A percentile compares a stretch with the other conserved stretches of the same genome.
Evolutionary conservation across 30 jellyfish, hydroid and myxozoan genomes (phyloP).

Genomic region (Turritopsis rubra): DNA sequence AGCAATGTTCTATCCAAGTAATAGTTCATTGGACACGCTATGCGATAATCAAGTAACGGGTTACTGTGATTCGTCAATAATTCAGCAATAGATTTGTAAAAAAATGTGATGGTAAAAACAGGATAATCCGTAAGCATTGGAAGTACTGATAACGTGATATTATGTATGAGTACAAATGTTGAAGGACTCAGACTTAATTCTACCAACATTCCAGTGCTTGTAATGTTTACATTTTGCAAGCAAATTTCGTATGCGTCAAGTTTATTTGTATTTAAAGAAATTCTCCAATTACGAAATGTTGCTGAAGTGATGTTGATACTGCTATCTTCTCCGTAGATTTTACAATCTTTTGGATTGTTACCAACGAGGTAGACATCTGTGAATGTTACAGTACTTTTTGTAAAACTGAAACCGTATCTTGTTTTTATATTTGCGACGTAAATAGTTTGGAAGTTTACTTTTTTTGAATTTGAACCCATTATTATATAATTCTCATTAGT

Average conservation of each 20-base stretch:
- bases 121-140: background rate
- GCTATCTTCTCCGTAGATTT: background rate
- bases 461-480: background rate
- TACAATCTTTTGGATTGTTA: background rate
- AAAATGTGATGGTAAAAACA: background rate
- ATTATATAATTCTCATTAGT: background rate
- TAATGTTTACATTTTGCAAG: background rate
- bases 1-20: background rate
- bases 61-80: too few species aligned
- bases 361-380: background rate
- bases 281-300: background rate
- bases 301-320: background rate
- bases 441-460: too few species aligned
- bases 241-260: background rate
- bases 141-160: background rate
- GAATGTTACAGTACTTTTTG: background rate
- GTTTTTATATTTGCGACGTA: background rate
- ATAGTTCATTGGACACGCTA: background rate
- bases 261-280: background rate
- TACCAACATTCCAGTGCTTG: background rate
- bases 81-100: background rate
- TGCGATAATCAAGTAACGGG: background rate
- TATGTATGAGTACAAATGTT: background rate
- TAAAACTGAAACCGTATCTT: too few species aligned
- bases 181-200: background rate